These are phyloP conservation scores for Silurus glanis DNA, from an alignment of 2,113 vertebrate species.

Conservation along the genomic window DNA sequence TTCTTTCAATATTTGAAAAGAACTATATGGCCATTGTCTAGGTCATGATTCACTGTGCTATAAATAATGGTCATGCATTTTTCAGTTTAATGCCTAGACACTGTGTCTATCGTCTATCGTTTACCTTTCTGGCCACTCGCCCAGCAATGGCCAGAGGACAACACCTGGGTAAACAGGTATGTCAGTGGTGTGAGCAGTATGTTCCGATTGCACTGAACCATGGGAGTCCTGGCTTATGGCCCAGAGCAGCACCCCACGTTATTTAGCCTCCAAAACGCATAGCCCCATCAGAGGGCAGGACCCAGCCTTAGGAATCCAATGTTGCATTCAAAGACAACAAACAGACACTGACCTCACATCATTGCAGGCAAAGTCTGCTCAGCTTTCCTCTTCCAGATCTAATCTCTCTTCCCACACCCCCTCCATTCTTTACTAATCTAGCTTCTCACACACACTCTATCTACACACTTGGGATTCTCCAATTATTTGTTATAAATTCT, in stretches of 20 bases:
- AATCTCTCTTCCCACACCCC: slow-evolving; percentile 28
- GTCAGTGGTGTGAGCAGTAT: slow-evolving; percentile 29
- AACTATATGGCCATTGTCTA: not conserved
- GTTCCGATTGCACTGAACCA: slow-evolving; percentile 37
- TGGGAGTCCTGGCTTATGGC: slow-evolving; percentile 33
- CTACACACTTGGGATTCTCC: slow-evolving; percentile 12
- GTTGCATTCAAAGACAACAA: slow-evolving; percentile 56
- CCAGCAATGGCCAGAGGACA: slow-evolving; percentile 26
- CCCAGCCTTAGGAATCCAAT: slow-evolving; percentile 42
- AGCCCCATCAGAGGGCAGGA: slow-evolving; percentile 29
- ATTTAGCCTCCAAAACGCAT: not conserved
- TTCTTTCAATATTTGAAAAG: slow-evolving; percentile 4
- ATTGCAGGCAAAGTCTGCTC: slow-evolving; percentile 34
- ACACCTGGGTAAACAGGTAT: slow-evolving; percentile 52
- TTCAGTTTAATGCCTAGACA: slow-evolving; percentile 7
- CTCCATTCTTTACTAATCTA: slow-evolving; percentile 31
- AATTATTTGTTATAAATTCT: slow-evolving; percentile 10
- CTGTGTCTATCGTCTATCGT: not conserved
- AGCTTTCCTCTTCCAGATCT: slow-evolving; percentile 36
- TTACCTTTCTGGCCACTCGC: slow-evolving; percentile 24
- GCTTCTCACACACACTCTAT: not conserved
- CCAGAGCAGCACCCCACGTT: slow-evolving; percentile 16
- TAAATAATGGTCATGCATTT: not conserved
- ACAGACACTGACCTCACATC: slow-evolving; percentile 34
- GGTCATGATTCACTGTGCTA: not conserved